Evolutionary conservation across 2,888 invertebrate species (phyloP).

Genomic region (Lathronympha strigana): DNA sequence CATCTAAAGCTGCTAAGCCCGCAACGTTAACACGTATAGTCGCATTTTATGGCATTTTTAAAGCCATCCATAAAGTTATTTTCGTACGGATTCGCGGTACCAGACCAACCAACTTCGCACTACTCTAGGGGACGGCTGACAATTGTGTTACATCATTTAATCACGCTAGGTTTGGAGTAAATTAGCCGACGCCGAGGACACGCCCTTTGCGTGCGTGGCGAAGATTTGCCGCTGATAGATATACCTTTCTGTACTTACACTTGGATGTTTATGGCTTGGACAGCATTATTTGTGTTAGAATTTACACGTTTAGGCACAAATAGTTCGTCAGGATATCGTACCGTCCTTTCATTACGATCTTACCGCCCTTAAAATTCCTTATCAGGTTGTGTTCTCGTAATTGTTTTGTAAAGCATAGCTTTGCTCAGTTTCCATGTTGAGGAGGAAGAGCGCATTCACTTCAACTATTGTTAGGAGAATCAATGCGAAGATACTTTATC

Average conservation of each 20-base stretch:
- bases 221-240: slow-evolving; percentile 49
- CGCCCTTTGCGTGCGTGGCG: slow-evolving; percentile 64
- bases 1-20: not conserved
- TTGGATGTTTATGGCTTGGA: slow-evolving; percentile 12
- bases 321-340: not conserved
- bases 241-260: slow-evolving; percentile 12
- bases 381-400: too few relatives aligned
- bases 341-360: not conserved
- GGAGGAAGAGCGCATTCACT: too few relatives aligned
- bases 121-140: slow-evolving; percentile 27
- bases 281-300: slow-evolving; percentile 20
- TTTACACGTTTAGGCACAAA: not conserved
- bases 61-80: slow-evolving; percentile 26
- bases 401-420: too few relatives aligned
- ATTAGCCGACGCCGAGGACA: slow-evolving; percentile 50
- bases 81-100: slow-evolving; percentile 13
- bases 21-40: not conserved
- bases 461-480: too few relatives aligned
- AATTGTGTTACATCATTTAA: slow-evolving; percentile 55
- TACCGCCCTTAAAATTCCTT: too few relatives aligned
- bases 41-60: slow-evolving; percentile 17
- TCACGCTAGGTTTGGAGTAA: slow-evolving; percentile 54
- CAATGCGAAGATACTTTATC: not conserved
- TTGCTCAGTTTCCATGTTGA: too few relatives aligned
- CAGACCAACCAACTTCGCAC: too few relatives aligned